Base-by-base conservation (phyloP, 2,113 vertebrate species). In the Ictidomys tridecemlineatus region DNA sequence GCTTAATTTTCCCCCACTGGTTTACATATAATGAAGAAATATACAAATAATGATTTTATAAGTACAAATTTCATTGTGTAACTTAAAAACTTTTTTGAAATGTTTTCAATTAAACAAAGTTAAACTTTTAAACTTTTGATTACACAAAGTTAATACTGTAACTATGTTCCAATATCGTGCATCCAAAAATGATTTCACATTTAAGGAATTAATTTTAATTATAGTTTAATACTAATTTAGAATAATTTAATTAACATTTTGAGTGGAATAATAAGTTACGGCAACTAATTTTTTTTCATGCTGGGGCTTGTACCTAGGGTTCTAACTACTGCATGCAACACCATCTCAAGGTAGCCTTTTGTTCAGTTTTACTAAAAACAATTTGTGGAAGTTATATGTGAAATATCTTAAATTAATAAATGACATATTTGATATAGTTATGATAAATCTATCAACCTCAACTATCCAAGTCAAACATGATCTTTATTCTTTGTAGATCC, bases 381-480 rank as follows among this genome's bases (percentile, higher is more conserved):
- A 78, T 85, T 67, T 92, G 17, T 80, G 39, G 42, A 63, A 56
- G 56, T 51, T 37, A 53, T 89, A 72, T 5, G 1, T 95, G 58
- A 89, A 94, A 51, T 89, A 42, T 32, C 24, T 83, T 90, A 85
- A 94, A 74, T 94, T 86, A 91, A 94, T 91, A 90, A 9, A 17
- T 86, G 87, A 74, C 9, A 2, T 83, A 0, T 74, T 91, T 84
- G 61, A 28, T 73, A 83, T 65, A 79, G n/a, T n/a, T 30, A 28
- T 94, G 48, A 93, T 30, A 96, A 93, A 85, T 67, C n/a, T 69
- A 90, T 53, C 4, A 58, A 82, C 61, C 45, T 85, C 69, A 74
- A 16, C 34, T 92, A 65, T 86, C 26, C 87, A 45, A 93, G 61
- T 53, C 5, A 58, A 42, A 86, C 97, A 92, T 91, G 89, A 56